Percentiles rank a stretch among this genome's conserved stretches.
Conservation (phyloP, 2,113 vertebrate genomes). For the Jaculus jaculus region DNA sequence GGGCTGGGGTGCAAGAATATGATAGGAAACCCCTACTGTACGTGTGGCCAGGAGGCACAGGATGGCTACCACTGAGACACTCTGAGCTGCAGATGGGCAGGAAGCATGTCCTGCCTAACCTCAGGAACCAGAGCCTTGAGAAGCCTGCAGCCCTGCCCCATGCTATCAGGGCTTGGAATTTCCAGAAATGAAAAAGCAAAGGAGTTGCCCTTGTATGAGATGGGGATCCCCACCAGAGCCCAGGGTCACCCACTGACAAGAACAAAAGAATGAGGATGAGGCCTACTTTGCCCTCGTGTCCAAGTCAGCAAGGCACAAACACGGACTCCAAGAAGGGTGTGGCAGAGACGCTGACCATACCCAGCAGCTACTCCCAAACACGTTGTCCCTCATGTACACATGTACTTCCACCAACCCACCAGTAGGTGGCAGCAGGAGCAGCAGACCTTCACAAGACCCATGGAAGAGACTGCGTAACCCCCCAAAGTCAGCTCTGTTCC, state of each 20-base stretch:
- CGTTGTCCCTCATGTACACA: not conserved
- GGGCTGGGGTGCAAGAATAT: too few relatives aligned
- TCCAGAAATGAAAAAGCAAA: not conserved
- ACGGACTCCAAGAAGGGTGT: not conserved
- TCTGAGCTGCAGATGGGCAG: not conserved
- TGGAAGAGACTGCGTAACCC: not conserved
- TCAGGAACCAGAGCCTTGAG: not conserved
- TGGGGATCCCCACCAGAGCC: too few relatives aligned
- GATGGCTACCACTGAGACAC: not conserved
- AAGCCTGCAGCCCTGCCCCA: too few relatives aligned
- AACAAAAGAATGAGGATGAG: rapidly evolving
- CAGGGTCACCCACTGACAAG: not conserved
- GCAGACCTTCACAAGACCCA: not conserved
- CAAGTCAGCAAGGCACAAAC: not conserved
- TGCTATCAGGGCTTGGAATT: not conserved
- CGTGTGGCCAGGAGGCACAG: not conserved
- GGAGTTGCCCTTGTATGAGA: too few relatives aligned
- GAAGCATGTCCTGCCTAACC: not conserved
- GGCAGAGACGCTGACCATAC: too few relatives aligned
- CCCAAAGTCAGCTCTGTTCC: not conserved
- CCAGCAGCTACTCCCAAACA: not conserved
- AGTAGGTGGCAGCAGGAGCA: too few relatives aligned
- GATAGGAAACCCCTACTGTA: not conserved
- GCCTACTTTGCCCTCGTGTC: not conserved
- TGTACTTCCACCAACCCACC: not conserved